phyloP scores from a whole-genome alignment of 2,113 vertebrate species.

The Naja naja region DNA sequence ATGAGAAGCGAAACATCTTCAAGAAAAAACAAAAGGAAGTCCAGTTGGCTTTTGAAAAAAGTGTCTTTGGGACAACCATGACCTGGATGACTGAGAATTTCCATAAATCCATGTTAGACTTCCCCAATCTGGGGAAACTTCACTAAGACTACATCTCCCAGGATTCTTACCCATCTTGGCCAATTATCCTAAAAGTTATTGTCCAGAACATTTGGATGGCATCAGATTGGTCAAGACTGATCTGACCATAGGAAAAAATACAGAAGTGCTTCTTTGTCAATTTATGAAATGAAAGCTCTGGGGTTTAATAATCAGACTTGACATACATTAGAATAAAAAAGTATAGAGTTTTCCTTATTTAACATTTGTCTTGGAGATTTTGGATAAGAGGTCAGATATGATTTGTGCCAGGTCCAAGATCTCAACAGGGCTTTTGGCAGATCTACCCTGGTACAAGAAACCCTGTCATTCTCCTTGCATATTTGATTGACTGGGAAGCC shows the following conservation, averaged over 20 bases:
- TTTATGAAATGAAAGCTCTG: not conserved
- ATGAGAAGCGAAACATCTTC: not conserved
- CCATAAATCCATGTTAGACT: not conserved
- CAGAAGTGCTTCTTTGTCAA: not conserved
- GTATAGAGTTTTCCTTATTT: not conserved
- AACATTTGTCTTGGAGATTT: conserved; percentile 31
- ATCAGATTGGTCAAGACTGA: not conserved
- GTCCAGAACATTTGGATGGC: not conserved
- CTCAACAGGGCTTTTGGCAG: conserved; percentile 1
- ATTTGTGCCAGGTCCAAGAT: not conserved
- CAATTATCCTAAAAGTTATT: not conserved
- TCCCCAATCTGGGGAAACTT: not conserved
- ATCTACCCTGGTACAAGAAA: conserved; percentile 26
- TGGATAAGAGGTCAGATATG: conserved; percentile 26
- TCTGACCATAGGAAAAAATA: not conserved
- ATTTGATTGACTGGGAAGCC: not conserved
- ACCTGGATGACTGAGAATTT: not conserved
- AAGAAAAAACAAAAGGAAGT: not conserved
- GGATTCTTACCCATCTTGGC: not conserved
- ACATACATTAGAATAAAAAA: not conserved
- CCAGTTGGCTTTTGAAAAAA: not conserved
- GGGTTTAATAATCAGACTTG: conserved; percentile 4
- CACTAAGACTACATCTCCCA: not conserved
- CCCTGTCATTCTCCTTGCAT: not conserved
- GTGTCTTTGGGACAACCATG: not conserved